These are phyloP conservation scores for Pygathrix nemaeus DNA, from an alignment of 2,113 vertebrate genomes.

Conservation along the genomic window DNA sequence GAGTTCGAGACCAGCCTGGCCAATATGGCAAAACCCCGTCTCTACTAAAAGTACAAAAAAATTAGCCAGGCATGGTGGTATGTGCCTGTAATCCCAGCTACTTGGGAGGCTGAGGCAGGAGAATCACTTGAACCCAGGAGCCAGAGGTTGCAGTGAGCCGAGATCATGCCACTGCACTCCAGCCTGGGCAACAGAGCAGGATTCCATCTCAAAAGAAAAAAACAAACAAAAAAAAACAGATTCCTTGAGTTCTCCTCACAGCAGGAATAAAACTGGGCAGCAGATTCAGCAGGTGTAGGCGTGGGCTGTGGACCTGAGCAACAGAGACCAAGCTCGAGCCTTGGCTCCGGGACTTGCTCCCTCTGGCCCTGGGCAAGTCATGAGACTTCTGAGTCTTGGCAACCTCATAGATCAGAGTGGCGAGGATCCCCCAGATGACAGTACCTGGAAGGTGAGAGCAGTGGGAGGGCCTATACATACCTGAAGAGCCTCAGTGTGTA, in stretches of 20 bases:
- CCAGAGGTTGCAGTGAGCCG: background rate
- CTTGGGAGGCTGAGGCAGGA: background rate
- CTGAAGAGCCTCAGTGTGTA: background rate
- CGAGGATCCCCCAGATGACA: background rate
- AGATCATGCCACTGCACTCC: background rate
- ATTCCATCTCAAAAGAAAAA: background rate
- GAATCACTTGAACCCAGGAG: background rate
- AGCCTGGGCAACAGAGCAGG: background rate
- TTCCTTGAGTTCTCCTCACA: background rate
- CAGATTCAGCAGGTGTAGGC: background rate
- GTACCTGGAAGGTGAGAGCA: fast-evolving
- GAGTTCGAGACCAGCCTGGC: background rate
- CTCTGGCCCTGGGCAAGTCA: background rate
- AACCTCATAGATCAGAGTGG: background rate
- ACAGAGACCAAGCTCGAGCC: too few relatives aligned
- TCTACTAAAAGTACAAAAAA: background rate
- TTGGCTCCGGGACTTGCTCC: background rate
- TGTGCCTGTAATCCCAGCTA: background rate
- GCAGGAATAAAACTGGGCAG: background rate
- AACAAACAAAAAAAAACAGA: too few relatives aligned
- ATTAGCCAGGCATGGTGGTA: background rate
- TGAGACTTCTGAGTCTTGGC: background rate
- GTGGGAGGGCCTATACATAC: background rate
- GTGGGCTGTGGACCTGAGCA: background rate
- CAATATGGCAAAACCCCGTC: background rate